Evolutionary conservation across 2,797 vertebrate genomes (phyloP).

Genomic region (Sebastes hubbsi): DNA sequence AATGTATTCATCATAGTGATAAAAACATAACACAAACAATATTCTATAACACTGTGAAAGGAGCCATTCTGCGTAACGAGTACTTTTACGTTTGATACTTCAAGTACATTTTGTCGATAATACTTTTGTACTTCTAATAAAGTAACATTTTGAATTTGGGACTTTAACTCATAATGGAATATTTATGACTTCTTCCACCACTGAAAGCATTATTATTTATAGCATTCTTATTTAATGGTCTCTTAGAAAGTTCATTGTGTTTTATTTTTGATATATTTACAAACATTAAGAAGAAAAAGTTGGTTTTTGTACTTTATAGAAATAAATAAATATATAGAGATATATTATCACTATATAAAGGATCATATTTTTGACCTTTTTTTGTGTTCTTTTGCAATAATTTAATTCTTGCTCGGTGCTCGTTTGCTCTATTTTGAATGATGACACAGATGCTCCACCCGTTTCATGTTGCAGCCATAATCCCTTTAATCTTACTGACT

Average conservation of each 20-base stretch:
- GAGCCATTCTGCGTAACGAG: background rate
- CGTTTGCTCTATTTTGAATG: slow-evolving; percentile 21
- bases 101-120: background rate
- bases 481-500: slow-evolving; percentile 21
- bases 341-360: background rate
- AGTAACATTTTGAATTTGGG: background rate
- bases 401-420: background rate
- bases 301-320: background rate
- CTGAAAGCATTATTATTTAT: background rate
- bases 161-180: background rate
- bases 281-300: background rate
- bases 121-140: background rate
- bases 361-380: background rate
- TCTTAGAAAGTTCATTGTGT: background rate
- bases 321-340: background rate
- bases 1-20: background rate
- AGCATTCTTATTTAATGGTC: background rate
- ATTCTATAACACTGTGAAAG: background rate
- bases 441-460: slow-evolving; percentile 2
- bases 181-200: background rate
- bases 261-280: background rate
- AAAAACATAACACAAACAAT: background rate
- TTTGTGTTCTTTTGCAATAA: background rate
- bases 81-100: background rate
- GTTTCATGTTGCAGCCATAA: slow-evolving; percentile 14